Evolutionary conservation across 2,113 vertebrate genomes (phyloP).

Genomic region (Coptodon bakossiorum): DNA sequence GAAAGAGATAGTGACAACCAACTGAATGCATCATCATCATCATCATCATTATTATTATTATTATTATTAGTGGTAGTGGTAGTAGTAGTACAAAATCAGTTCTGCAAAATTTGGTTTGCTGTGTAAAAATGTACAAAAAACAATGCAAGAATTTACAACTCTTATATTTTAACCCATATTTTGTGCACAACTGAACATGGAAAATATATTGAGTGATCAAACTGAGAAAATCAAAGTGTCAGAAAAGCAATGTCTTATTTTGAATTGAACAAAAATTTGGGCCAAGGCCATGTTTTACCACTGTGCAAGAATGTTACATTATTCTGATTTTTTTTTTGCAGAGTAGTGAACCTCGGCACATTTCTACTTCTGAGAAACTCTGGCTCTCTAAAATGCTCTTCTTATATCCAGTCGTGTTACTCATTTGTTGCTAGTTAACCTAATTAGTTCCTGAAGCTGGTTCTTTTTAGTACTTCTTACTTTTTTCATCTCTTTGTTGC

Average conservation of each 20-base stretch:
- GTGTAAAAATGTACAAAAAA: background rate
- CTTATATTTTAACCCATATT: background rate
- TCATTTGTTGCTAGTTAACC: background rate
- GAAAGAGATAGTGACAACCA: background rate
- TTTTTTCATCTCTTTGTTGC: background rate
- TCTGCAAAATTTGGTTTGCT: background rate
- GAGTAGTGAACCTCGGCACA: background rate
- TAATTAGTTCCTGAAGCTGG: background rate
- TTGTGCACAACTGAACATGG: background rate
- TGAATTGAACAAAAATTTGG: background rate
- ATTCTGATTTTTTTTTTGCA: background rate
- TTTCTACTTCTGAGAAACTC: background rate
- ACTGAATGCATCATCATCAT: background rate
- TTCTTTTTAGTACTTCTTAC: background rate
- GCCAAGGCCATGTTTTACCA: background rate
- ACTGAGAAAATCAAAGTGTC: background rate
- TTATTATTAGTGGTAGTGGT: background rate
- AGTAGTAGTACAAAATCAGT: background rate
- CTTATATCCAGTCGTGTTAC: background rate
- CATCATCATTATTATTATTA: fast-evolving
- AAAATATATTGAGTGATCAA: background rate
- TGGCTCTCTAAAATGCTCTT: background rate
- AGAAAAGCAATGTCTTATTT: background rate
- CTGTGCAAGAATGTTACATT: background rate
- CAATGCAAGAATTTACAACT: background rate